Percentiles rank a stretch among this genome's conserved stretches.
These are phyloP conservation scores for Alligator mississippiensis DNA, from an alignment of 2,113 vertebrate genomes.

Conservation along the genomic window DNA sequence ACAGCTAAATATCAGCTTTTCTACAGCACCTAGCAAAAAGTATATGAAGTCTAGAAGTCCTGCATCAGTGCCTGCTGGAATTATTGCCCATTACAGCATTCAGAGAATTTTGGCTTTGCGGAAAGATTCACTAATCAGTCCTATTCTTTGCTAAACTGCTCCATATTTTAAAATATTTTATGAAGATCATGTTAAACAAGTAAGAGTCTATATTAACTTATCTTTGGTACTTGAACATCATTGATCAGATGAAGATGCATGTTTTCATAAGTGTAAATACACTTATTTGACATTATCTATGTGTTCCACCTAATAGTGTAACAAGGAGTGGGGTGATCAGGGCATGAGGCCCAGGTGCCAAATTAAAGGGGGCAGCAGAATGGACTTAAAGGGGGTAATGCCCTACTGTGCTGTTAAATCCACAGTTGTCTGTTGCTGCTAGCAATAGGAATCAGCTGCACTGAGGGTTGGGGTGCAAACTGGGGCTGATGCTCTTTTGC, in stretches of 20 bases:
- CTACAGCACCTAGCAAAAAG: not conserved
- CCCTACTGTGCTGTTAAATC: too few species aligned
- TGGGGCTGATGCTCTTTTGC: too few species aligned
- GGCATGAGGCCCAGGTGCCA: not conserved
- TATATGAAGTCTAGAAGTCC: not conserved
- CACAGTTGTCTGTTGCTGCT: too few species aligned
- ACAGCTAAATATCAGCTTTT: not conserved
- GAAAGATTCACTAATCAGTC: not conserved
- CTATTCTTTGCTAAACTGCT: not conserved
- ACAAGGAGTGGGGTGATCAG: not conserved
- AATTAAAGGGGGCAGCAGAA: too few species aligned
- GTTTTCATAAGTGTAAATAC: not conserved
- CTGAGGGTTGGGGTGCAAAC: too few species aligned
- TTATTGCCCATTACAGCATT: constrained; percentile 13
- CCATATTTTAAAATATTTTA: not conserved
- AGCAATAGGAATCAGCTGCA: too few species aligned
- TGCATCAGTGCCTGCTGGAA: not conserved
- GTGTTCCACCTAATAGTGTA: not conserved
- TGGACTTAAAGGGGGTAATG: too few species aligned
- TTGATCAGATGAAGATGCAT: not conserved
- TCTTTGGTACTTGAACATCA: not conserved
- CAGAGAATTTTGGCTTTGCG: not conserved
- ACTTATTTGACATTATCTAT: not conserved
- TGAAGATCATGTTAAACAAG: not conserved
- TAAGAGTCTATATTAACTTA: not conserved